phyloP scores from a whole-genome alignment of 2,113 vertebrate genomes.

The Daubentonia madagascariensis region DNA sequence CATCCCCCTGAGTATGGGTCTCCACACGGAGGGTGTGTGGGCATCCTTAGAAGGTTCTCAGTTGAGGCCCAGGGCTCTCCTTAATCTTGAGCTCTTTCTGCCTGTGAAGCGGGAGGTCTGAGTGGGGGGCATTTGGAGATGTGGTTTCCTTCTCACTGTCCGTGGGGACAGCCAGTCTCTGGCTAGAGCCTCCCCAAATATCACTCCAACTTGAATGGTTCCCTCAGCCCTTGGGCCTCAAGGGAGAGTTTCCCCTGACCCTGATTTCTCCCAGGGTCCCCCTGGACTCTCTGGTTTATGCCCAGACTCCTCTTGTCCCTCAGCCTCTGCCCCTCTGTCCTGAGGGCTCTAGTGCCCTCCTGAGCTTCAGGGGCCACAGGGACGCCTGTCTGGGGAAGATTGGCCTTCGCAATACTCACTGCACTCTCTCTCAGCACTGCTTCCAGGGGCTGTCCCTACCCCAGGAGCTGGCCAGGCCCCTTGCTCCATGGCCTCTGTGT shows the following conservation, averaged over 20 bases:
- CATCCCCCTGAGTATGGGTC: slow-evolving; percentile 80
- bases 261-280: neutral
- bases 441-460: neutral
- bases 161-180: neutral
- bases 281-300: neutral
- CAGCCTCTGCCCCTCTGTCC: neutral
- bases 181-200: slow-evolving; percentile 23
- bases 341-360: neutral
- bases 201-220: neutral
- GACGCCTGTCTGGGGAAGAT: neutral
- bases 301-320: neutral
- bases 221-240: neutral
- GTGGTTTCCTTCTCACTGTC: neutral
- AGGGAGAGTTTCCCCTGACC: neutral
- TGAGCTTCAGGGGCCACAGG: neutral
- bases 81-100: neutral
- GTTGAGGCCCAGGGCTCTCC: neutral
- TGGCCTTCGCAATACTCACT: fast-evolving
- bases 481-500: neutral
- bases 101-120: neutral
- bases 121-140: neutral
- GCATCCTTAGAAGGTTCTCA: slow-evolving; percentile 20
- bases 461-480: neutral
- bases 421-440: neutral
- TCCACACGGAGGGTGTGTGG: slow-evolving; percentile 82